Evolutionary conservation across 37 sponge, comb jelly and placozoan genomes (phyloP).

Genomic region (Theonella swinhoei): DNA sequence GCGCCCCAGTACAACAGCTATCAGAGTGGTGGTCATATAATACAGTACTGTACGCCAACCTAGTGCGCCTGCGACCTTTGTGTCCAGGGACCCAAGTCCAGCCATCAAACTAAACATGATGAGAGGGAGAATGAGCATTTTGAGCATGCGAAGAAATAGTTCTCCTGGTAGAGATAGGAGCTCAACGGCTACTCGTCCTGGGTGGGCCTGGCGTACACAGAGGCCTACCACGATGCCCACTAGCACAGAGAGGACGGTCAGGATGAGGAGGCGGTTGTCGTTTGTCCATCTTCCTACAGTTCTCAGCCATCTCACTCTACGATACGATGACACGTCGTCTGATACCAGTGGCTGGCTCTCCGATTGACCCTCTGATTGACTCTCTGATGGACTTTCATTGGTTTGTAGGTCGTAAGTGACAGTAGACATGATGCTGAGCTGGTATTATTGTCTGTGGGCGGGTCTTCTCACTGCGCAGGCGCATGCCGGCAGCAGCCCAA

Average conservation of each 20-base stretch:
- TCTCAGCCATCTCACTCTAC: too few relatives aligned
- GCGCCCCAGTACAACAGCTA: constrained; percentile 84
- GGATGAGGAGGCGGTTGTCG: constrained; percentile 78
- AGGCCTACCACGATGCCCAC: constrained; percentile 78
- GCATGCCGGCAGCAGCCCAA: too few relatives aligned
- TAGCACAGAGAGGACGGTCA: constrained; percentile 73
- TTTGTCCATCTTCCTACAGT: background rate
- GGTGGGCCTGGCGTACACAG: constrained; percentile 31
- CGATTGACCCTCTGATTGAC: too few relatives aligned
- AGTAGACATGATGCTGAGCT: too few relatives aligned
- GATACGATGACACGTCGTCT: too few relatives aligned
- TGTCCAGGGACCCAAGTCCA: constrained; percentile 86
- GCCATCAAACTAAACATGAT: constrained; percentile 90
- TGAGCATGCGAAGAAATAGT: constrained; percentile 88
- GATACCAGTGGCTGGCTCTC: too few relatives aligned
- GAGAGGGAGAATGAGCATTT: constrained; percentile 93
- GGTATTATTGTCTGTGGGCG: too few relatives aligned
- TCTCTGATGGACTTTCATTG: too few relatives aligned
- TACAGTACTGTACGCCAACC: constrained; percentile 84
- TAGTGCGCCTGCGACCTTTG: constrained; percentile 75
- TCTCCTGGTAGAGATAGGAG: constrained; percentile 93
- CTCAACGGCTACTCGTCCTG: constrained; percentile 30
- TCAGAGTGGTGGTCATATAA: constrained; percentile 85
- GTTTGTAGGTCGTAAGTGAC: too few relatives aligned
- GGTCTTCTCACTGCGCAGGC: too few relatives aligned